Base-by-base conservation (phyloP, 2,888 invertebrate species). In the Aricia artaxerxes region DNA sequence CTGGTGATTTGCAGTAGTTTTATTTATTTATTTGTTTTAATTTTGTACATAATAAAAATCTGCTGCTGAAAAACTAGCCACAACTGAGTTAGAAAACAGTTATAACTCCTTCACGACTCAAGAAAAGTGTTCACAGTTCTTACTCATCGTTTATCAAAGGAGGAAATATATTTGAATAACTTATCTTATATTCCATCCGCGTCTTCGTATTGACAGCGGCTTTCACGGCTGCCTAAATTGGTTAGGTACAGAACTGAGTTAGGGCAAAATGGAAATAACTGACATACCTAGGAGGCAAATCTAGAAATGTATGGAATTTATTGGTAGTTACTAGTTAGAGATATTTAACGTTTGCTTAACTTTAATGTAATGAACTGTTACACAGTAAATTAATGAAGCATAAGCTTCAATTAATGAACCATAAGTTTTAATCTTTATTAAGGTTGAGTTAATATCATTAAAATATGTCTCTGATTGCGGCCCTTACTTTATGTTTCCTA, bases 111-210 rank as follows among this genome's bases (percentile, higher is more conserved):
- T 69, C 31, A 11, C 4, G 64, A 13, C 13, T 69, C 35, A 4
- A 69, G 31, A 69, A 16, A 64, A 31, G 64, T 31, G 35, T 69
- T 31, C 31, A 31, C 11, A 11, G 35, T 31, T 69, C 31, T 13
- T 31, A 69, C 31, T 69, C 64, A 35, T 69, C 64, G 9, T 69
- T 69, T 69, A 69, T 35, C 64, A 69, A 35, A 64, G 11, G 64
- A 4, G 64, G 13, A 69, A 69, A 69, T 69, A 35, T 69, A 31
- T 69, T 69, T 31, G 64, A 31, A 31, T 69, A 24, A n/a, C 24
- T 61, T 64, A 69, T 69, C 4, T 69, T 64, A 38, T 38, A 69
- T 69, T 38, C 69, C 13, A 1, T 35, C 69, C 69, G 6, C 69
- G 69, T 69, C 11, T 69, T 38, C 31, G 31, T 31, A 64, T 64